Base-by-base conservation (phyloP, 2,888 invertebrate species). In the Caenorhabditis doughertyi region DNA sequence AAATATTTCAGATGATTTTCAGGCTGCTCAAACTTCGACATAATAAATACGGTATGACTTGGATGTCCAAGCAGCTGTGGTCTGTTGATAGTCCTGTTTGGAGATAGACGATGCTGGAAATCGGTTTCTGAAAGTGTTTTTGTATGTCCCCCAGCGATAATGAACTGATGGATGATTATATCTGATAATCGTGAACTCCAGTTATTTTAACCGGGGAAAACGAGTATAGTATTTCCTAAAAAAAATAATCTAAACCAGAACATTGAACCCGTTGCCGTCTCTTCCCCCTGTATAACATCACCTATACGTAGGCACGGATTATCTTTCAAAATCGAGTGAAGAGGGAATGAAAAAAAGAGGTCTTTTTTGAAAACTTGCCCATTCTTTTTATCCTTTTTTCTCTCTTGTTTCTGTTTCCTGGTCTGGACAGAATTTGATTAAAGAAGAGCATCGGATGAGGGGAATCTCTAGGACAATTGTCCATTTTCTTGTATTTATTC, bases 361-460 rank as follows among this genome's bases (percentile, higher is more conserved):
- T 39, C 56, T 51, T 32, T 51, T 65, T 60, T 65, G 27, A 32
- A 76, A 76, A 76, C 29, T 25, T n/a, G n/a, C n/a, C n/a, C n/a
- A n/a, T n/a, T n/a, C 11, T 32, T 51, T 44, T 29, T 32, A 4
- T 23, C 44, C 11, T 23, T n/a, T 58, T 58, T 42, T 27, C n/a
- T 0, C 7, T 25, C 60, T 23, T 60, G 23, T 1, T 4, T 18
- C 32, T 25, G n/a, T 44, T 21, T 44, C 21, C 49, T 23, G 32
- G 18, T 55, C 62, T 44, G 47, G 62, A 49, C 2, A 35, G 18
- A 21, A 25, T 39, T 58, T 39, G 21, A 27, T 25, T 9, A 13
- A 21, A 42, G 32, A 32, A 44, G 56, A 65, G 65, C 51, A 27
- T 68, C 67, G 76, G 76, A 80, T 80, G 79, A 58, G 72, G 79